These are phyloP conservation scores for Pocota personata DNA, from an alignment of 2,888 invertebrate species.

Conservation along the genomic window DNA sequence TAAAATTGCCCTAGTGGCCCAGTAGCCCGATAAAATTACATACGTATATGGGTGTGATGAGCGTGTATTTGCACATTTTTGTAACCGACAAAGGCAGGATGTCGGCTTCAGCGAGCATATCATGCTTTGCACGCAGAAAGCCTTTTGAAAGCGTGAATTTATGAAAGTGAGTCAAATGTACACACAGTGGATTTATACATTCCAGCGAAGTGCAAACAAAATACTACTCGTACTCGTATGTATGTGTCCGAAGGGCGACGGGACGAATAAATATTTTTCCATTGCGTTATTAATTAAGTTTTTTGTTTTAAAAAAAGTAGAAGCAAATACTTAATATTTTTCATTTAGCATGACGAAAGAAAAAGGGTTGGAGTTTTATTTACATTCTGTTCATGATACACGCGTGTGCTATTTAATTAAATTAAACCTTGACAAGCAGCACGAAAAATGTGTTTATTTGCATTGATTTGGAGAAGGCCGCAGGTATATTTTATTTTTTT, in stretches of 20 bases:
- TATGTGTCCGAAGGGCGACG: background rate
- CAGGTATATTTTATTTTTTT: too few relatives aligned
- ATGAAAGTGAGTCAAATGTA: constrained; percentile 20
- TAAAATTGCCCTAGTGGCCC: constrained; percentile 41
- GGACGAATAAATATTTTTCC: background rate
- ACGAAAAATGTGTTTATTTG: background rate
- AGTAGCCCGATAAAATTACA: constrained; percentile 15
- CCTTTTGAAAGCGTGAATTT: constrained; percentile 32
- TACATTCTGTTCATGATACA: constrained; percentile 27
- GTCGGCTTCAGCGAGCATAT: background rate
- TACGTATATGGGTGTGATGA: background rate
- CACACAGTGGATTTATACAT: constrained; percentile 16
- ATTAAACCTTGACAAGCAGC: constrained; percentile 14
- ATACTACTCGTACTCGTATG: too few relatives aligned
- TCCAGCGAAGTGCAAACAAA: background rate
- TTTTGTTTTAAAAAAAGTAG: background rate
- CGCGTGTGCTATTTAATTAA: constrained; percentile 36
- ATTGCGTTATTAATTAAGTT: background rate
- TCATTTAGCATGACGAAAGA: background rate
- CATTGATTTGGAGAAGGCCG: too few relatives aligned
- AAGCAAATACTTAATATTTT: constrained; percentile 1
- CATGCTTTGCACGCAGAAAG: constrained; percentile 9
- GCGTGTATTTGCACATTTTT: constrained; percentile 8
- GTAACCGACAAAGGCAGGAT: constrained; percentile 42
- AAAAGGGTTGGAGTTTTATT: constrained; percentile 5